These are phyloP conservation scores for Cloeon dipterum DNA, from an alignment of 2,888 invertebrate genomes.

Conservation along the genomic window DNA sequence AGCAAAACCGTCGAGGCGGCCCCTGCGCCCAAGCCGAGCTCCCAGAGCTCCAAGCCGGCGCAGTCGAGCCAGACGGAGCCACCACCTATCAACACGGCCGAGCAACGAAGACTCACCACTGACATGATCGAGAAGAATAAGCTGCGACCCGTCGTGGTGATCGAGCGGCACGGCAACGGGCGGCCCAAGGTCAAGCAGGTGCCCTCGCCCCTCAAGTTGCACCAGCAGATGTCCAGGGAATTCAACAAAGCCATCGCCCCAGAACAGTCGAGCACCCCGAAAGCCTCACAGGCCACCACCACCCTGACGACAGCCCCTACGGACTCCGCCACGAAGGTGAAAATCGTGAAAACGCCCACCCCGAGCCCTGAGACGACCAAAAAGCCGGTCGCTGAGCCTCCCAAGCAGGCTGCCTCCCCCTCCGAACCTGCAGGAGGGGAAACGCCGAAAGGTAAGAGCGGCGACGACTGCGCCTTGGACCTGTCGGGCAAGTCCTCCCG, in stretches of 20 bases:
- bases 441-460: slow-evolving; percentile 8
- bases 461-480: slow-evolving; percentile 28
- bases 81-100: too few species aligned
- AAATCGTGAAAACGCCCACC: not conserved
- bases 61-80: too few species aligned
- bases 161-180: not conserved
- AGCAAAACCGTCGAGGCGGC: too few species aligned
- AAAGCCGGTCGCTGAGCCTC: too few species aligned
- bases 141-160: not conserved
- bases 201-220: too few species aligned
- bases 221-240: too few species aligned
- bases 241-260: too few species aligned
- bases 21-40: too few species aligned
- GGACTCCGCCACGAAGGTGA: not conserved
- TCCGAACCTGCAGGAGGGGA: not conserved
- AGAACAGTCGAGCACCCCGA: not conserved
- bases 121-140: not conserved
- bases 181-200: not conserved
- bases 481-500: slow-evolving; percentile 21
- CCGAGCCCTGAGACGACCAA: not conserved
- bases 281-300: not conserved
- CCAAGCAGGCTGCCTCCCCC: not conserved
- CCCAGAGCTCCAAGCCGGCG: not conserved
- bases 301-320: not conserved
- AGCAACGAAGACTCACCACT: not conserved